phyloP scores from a whole-genome alignment of 2,888 invertebrate genomes.

The Parnassius glacialis region DNA sequence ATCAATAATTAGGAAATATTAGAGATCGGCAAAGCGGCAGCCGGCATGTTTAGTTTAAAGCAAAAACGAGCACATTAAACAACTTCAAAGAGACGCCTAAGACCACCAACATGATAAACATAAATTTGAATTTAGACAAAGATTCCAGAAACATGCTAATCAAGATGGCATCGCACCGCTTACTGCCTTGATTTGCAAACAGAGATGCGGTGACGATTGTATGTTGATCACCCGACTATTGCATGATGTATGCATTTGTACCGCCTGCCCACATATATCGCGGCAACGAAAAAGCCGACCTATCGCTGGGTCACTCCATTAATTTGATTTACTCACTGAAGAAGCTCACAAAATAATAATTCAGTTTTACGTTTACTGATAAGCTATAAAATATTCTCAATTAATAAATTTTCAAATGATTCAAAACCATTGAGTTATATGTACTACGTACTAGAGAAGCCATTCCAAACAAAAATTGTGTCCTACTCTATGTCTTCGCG shows the following conservation, averaged over 20 bases:
- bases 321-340: background rate
- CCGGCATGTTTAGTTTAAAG: background rate
- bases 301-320: background rate
- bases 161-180: constrained; percentile 44
- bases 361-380: too few relatives aligned
- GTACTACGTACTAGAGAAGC: too few relatives aligned
- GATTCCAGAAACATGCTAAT: constrained; percentile 61
- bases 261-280: background rate
- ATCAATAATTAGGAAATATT: too few relatives aligned
- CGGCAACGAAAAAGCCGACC: background rate
- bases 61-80: too few relatives aligned
- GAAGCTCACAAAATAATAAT: background rate
- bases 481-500: too few relatives aligned
- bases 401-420: too few relatives aligned
- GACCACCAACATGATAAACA: constrained; percentile 56
- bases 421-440: too few relatives aligned
- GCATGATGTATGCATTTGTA: constrained; percentile 10
- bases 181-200: constrained; percentile 71
- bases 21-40: background rate
- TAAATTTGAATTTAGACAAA: constrained; percentile 59
- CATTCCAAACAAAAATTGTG: too few relatives aligned
- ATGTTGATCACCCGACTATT: constrained; percentile 55
- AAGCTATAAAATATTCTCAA: too few relatives aligned
- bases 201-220: constrained; percentile 68
- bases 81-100: constrained; percentile 5